Evolutionary conservation across 2,797 vertebrate species (phyloP).

Genomic region (Sternarchorhynchus goeldii): DNA sequence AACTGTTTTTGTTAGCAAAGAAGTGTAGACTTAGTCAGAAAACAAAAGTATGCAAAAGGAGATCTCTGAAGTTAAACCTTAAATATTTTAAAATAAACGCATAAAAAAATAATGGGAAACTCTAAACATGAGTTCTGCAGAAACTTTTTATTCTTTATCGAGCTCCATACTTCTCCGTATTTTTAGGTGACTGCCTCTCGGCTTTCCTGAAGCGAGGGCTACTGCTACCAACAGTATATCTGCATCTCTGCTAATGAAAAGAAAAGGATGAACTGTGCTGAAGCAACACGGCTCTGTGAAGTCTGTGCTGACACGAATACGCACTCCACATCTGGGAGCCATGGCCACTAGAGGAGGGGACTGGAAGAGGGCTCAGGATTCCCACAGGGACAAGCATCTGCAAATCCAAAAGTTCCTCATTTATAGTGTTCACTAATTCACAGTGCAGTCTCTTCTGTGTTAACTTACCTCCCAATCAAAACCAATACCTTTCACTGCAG

Average conservation of each 20-base stretch:
- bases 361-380: not conserved
- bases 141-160: no score
- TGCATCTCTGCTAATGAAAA: conserved; percentile 7
- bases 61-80: no score
- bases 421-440: not conserved
- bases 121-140: no score
- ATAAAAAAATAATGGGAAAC: no score
- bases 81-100: no score
- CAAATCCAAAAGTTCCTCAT: not conserved
- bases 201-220: no score
- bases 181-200: not conserved
- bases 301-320: not conserved
- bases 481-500: conserved; percentile 12
- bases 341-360: not conserved
- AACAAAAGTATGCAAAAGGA: no score
- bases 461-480: not conserved
- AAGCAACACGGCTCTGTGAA: not conserved
- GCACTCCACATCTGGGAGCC: not conserved
- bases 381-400: not conserved
- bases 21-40: no score
- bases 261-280: not conserved
- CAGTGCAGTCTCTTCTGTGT: not conserved
- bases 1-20: no score
- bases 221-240: not conserved
- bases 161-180: not conserved